These are phyloP conservation scores for Pollimyrus isidori DNA, from an alignment of 2,113 vertebrate genomes.

Conservation along the genomic window DNA sequence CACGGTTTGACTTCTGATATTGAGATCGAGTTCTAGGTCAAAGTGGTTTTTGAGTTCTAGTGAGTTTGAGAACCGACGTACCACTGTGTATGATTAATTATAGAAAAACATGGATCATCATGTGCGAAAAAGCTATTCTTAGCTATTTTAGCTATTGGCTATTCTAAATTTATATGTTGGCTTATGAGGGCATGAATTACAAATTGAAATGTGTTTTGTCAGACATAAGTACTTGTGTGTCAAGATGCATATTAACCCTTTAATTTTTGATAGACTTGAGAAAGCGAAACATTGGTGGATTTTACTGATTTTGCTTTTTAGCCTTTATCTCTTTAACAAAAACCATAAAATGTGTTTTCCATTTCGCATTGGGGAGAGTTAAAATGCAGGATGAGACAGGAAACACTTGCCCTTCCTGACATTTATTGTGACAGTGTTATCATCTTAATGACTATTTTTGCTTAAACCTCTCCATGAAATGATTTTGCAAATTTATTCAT, in stretches of 20 bases:
- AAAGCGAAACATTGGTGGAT: neutral
- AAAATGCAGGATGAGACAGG: neutral
- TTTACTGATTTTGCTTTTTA: neutral
- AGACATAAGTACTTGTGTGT: neutral
- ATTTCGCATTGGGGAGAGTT: neutral
- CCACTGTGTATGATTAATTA: neutral
- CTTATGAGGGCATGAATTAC: neutral
- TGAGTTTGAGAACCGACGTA: too few relatives aligned
- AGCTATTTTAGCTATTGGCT: neutral
- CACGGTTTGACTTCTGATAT: too few relatives aligned
- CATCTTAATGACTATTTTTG: neutral
- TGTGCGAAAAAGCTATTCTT: neutral
- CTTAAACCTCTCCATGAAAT: neutral
- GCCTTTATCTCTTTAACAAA: neutral
- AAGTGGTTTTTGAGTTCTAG: too few relatives aligned
- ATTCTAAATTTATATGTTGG: neutral
- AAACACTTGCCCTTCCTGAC: neutral
- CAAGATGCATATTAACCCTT: neutral
- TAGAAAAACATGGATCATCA: neutral
- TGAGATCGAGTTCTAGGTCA: too few relatives aligned
- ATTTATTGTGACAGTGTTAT: neutral
- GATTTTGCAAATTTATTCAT: conserved; percentile 6
- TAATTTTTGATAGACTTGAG: neutral
- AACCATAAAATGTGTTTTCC: neutral
- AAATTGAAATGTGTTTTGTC: conserved; percentile 28